Base-by-base conservation (phyloP, 2,797 vertebrate species). In the Acropternis orthonyx region DNA sequence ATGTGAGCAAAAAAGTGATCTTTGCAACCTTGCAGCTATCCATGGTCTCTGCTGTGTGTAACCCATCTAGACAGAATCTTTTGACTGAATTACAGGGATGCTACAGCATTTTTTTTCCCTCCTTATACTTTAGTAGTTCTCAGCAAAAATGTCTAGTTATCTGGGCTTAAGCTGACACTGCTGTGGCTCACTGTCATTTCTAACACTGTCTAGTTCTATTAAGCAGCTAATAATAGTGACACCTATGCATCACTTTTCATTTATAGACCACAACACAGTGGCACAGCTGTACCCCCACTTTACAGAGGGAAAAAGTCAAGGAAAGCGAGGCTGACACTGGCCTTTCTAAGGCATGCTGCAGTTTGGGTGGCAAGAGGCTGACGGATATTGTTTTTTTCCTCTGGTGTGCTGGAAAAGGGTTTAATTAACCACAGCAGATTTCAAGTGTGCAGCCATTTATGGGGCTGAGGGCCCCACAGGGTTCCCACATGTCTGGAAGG, bases 281-380 rank as follows among this genome's bases (percentile, higher is more conserved):
- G 75, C 73, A 82, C 59, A 94, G 82, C 79, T 67, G 80, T 32
- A 56, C 41, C 73, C 62, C 75, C 0, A 0, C 67, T 90, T 91
- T 44, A 94, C 80, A 46, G 39, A 16, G 41, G 71, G 79, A 59
- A 59, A 73, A 92, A 88, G 51, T n/a, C 82, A 78, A 51, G 44
- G 55, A 72, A 86, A 84, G 62, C 0, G 3, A 80, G 65, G 41
- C 56, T 1, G 0, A 16, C 14, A 5, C 58, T 39, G 26, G 54
- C 54, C 85, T 82, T 89, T 51, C 51, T 75, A 89, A 86, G 0
- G 3, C 26, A 9, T 22, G 46, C 75, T 83, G 81, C 92, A 83
- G 41, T 80, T 88, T 95, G 96, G 95, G 95, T 94, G 95, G 95
- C 92, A 92, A 71, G 43, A 87, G 37, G 46, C 88, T 83, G 72